Evolutionary conservation across 2,113 vertebrate species (phyloP).

Genomic region (Tyrannus savana): DNA sequence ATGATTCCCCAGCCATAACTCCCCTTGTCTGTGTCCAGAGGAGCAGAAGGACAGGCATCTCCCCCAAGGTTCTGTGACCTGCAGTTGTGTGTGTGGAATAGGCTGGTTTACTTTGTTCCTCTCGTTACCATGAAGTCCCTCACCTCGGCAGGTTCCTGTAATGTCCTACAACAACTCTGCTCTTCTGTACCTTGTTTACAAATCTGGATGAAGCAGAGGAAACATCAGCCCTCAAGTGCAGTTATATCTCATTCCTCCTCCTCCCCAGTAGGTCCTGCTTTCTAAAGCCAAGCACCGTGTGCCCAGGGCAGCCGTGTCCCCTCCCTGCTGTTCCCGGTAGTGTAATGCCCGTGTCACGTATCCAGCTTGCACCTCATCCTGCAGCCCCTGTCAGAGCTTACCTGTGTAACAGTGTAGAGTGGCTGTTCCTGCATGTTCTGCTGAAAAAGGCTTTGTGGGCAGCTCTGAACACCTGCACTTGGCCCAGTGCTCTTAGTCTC

Average conservation of each 20-base stretch:
- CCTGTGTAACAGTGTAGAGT: constrained; percentile 41
- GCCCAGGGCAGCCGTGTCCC: constrained; percentile 1
- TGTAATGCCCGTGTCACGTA: constrained; percentile 1
- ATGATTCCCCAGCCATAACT: not conserved
- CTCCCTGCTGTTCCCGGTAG: not conserved
- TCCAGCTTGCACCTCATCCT: constrained; percentile 10
- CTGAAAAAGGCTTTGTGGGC: constrained; percentile 57
- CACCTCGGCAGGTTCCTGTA: not conserved
- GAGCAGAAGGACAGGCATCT: not conserved
- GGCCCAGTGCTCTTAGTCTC: not conserved
- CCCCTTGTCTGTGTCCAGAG: not conserved
- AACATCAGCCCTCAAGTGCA: not conserved
- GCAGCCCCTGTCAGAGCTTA: constrained; percentile 39
- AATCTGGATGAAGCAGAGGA: constrained; percentile 8
- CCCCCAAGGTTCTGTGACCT: not conserved
- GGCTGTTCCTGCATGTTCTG: constrained; percentile 61
- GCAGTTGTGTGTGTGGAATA: constrained; percentile 19
- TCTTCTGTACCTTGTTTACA: constrained; percentile 24
- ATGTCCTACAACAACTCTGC: not conserved
- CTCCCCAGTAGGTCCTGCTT: constrained; percentile 39
- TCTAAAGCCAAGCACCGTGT: not conserved
- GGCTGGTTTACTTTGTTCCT: not conserved
- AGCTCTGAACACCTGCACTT: constrained; percentile 17
- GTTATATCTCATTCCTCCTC: not conserved
- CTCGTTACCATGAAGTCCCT: not conserved